Percentiles rank a stretch among this genome's conserved stretches.
These are phyloP conservation scores for Melanotus villosus DNA, from an alignment of 2,888 invertebrate species.

Conservation along the genomic window DNA sequence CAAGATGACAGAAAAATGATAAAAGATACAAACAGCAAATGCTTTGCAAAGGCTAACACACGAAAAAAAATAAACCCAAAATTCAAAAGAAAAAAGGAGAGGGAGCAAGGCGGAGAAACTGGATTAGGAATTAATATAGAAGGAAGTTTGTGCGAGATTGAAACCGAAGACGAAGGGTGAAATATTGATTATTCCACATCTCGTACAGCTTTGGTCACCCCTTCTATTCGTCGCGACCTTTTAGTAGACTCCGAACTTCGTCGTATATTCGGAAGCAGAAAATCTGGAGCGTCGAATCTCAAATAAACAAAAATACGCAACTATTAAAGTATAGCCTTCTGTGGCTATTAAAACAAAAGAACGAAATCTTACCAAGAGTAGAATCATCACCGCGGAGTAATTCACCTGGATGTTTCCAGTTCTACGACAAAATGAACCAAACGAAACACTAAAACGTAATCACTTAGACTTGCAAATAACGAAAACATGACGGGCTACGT, in stretches of 20 bases:
- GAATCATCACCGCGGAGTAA: slow-evolving; percentile 3
- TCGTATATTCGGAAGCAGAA: slow-evolving; percentile 27
- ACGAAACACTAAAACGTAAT: neutral
- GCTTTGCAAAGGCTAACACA: no score
- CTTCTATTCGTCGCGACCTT: slow-evolving; percentile 43
- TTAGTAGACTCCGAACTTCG: slow-evolving; percentile 18
- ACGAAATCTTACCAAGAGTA: slow-evolving; percentile 18
- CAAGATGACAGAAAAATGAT: no score
- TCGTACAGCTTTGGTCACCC: slow-evolving; percentile 51
- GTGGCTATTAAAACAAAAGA: neutral
- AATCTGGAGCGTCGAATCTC: neutral
- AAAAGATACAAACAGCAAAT: no score
- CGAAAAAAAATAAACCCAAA: no score
- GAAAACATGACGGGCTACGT: slow-evolving; percentile 22
- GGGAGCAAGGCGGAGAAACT: no score
- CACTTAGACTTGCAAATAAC: slow-evolving; percentile 4
- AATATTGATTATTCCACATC: slow-evolving; percentile 67
- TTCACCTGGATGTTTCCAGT: slow-evolving; percentile 1
- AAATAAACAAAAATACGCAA: neutral
- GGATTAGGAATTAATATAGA: slow-evolving; percentile 35
- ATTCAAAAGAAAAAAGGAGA: slow-evolving; percentile 3
- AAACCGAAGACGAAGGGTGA: slow-evolving; percentile 58
- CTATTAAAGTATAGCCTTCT: neutral
- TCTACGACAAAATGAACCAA: neutral
- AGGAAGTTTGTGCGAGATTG: slow-evolving; percentile 40